Evolutionary conservation across 2,113 vertebrate genomes (phyloP), one percentile per base, ranked within the genome.

Genomic region (Cyprinus carpio): DNA sequence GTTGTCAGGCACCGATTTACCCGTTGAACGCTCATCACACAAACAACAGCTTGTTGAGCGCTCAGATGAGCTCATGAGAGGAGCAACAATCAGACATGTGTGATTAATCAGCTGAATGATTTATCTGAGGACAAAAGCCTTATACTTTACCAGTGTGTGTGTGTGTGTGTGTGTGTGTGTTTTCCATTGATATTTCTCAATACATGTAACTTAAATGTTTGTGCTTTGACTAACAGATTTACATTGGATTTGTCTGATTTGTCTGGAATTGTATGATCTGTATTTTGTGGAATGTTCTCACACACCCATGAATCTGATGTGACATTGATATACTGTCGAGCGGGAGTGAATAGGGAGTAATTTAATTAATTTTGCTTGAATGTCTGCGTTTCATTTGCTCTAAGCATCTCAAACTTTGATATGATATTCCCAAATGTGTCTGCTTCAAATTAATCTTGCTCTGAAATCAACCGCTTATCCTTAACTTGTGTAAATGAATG

Each of bases 11-110:
- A 46, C 16, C n/a, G 40, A 67, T 81, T 46, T 65, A 46, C 60
- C 40, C 60, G 15, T 13, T 81, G 79, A 67, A 49, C 2, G 25
- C 79, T 65, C 43, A 81, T 25, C 40, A 67, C 37, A 31, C 37
- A 81, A 65, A 81, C 62, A 81, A 31, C 43, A 13, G 43, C 16
- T 62, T 25, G 11, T 23, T 29, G 79, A 81, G 79, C 67, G 20
- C 62, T 31, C n/a, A 64, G 49, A 67, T 81, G 62, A 81, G 62
- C 79, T 81, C 79, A 81, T 65, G 79, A 81, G 79, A 81, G n/a
- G 12, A 80, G 79, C 25, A 81, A 67, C 79, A 81, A 81, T 67
- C 60, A 81, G 64, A 81, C 62, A 10, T 18, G 40, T 49, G 60
- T 65, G 78, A 67, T 81, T 67, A 81, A 81, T 81, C 60, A 65